Evolutionary conservation across 2,797 vertebrate genomes (phyloP), one percentile per base, ranked within the genome.

Genomic region (Scleropages formosus): DNA sequence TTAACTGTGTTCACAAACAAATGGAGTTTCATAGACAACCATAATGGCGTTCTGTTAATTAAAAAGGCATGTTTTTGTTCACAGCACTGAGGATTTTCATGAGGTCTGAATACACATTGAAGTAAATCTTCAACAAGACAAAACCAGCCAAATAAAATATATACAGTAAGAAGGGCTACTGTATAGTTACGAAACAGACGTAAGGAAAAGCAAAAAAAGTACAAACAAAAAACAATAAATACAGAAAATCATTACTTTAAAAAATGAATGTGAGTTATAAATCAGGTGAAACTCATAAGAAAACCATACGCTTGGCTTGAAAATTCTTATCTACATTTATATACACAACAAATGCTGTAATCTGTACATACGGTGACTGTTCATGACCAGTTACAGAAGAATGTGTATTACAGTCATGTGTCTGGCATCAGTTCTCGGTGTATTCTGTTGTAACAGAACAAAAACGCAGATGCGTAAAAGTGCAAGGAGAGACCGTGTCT

Each of bases 201-300:
- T 81, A 84, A 86, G 16, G 9, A 81, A 83, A 86, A 85, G 85
- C 87, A 59, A 87, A 89, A 74, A 8, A 15, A 87, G 90, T 87
- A 92, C 88, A 92, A 92, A 91, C 81, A 70, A 91, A 93, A 92
- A 93, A 91, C 66, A 75, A 75, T 72, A 78, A 78, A 72, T 71
- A 78, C 72, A 78, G 27, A 78, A 74, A 72, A 75, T 71, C 59
- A 51, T 64, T 58, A 60, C 61, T 66, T 77, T 73, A 73, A 77
- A 77, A 73, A 60, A 15, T 66, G 60, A 67, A 9, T 27, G 51
- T n/a, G 58, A 27, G 20, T 20, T 27, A 75, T 26, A 68, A 72
- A 53, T 18, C 66, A 59, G 31, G 49, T 66, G 49, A 73, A 59
- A 63, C 18, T 66, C n/a, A 72, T 63, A 73, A 59, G 49, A 77